phyloP scores from a whole-genome alignment of 1,140 invertebrate species.

The Trichonephila clavata region DNA sequence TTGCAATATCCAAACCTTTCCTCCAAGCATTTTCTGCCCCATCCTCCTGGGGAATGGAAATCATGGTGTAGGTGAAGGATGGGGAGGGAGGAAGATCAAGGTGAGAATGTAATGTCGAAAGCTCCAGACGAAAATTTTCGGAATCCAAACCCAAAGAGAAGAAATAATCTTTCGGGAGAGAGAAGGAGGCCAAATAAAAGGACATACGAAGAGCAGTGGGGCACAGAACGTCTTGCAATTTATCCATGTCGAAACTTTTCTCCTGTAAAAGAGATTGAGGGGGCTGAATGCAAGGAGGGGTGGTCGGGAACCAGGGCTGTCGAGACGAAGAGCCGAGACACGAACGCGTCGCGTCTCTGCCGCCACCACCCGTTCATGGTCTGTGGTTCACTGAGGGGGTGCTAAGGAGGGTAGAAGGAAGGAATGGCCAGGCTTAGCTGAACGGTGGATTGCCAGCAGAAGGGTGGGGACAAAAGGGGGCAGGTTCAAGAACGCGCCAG shows the following conservation, averaged over 20 bases:
- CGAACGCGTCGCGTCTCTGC: conserved; percentile 63
- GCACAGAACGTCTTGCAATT: conserved; percentile 37
- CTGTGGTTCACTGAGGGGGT: conserved; percentile 35
- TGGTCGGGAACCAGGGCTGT: neutral
- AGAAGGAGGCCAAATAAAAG: conserved; percentile 3
- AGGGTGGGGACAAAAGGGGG: neutral
- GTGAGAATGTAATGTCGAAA: neutral
- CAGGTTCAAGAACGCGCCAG: conserved; percentile 74
- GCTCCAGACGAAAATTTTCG: neutral
- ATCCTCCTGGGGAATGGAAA: too few relatives aligned
- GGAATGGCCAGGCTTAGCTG: conserved; percentile 44
- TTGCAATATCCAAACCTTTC: neutral
- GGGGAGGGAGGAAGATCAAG: neutral
- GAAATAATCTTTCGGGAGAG: neutral
- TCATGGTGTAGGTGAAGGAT: neutral
- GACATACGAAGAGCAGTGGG: neutral
- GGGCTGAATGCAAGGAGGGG: neutral
- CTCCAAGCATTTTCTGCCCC: neutral
- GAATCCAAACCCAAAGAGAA: neutral
- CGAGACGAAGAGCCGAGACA: neutral
- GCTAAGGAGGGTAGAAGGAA: neutral
- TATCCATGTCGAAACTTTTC: conserved; percentile 49
- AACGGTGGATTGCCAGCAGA: conserved; percentile 71
- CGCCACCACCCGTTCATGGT: conserved; percentile 64
- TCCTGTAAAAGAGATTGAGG: neutral